Percentiles rank a stretch among this genome's conserved stretches.
phyloP scores from a whole-genome alignment of 2,113 vertebrate species.

The Pipa parva region DNA sequence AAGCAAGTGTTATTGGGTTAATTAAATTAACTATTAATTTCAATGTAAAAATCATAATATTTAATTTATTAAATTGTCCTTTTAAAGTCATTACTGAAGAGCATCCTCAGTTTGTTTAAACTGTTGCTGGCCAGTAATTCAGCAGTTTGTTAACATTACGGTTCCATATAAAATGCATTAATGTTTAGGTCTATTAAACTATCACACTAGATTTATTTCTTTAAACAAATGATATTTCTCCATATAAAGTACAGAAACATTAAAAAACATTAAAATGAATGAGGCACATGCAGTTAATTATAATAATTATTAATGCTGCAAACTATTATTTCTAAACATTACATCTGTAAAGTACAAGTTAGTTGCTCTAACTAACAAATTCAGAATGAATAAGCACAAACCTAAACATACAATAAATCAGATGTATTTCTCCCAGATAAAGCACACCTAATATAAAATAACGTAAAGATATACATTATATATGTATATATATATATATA shows the following conservation, averaged over 20 bases:
- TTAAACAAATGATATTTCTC: constrained; percentile 51
- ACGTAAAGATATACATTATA: no score
- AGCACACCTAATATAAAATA: no score
- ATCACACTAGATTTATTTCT: constrained; percentile 70
- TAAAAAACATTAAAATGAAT: constrained; percentile 60
- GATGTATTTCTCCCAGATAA: no score
- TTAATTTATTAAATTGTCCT: constrained; percentile 57
- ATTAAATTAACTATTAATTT: constrained; percentile 60
- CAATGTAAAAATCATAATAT: constrained; percentile 56
- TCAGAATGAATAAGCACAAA: no score
- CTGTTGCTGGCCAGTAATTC: constrained; percentile 63
- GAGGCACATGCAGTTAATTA: constrained; percentile 64
- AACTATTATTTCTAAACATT: no score
- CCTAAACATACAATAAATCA: no score
- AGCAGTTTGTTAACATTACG: constrained; percentile 69
- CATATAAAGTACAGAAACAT: no score
- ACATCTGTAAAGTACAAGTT: no score
- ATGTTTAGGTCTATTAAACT: constrained; percentile 74
- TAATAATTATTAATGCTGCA: constrained; percentile 53
- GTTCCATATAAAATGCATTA: constrained; percentile 61
- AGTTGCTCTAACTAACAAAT: no score
- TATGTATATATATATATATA: no score
- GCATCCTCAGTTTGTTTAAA: constrained; percentile 57
- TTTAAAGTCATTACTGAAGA: constrained; percentile 58
- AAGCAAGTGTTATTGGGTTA: constrained; percentile 55